Percentiles rank a stretch among this genome's conserved stretches.
Evolutionary conservation across 2,797 vertebrate genomes (phyloP).

Genomic region (Discoglossus pictus): DNA sequence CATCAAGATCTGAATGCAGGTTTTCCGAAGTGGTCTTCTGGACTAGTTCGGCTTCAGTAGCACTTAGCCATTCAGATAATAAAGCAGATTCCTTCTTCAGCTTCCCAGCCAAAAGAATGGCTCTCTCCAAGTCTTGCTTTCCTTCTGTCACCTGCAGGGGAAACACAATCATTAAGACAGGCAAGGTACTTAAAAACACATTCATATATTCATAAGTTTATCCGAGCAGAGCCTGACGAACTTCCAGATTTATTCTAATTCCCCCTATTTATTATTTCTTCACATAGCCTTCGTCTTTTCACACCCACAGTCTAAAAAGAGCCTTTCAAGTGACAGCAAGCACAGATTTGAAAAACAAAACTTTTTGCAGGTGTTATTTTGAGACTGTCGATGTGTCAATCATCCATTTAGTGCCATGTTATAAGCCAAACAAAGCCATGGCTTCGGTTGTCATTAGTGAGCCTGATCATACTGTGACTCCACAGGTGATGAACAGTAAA

Average conservation of each 20-base stretch:
- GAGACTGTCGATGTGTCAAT: constrained; percentile 5
- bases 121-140: constrained; percentile 92
- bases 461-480: constrained; percentile 1
- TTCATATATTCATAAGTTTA: background rate
- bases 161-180: rapidly evolving
- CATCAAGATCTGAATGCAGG: constrained; percentile 84
- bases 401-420: constrained; percentile 12
- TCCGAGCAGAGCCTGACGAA: background rate
- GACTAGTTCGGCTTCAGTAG: constrained; percentile 78
- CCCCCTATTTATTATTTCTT: background rate
- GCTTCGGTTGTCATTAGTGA: constrained; percentile 16
- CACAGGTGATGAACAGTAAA: constrained; percentile 7
- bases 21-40: constrained; percentile 82
- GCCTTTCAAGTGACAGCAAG: constrained; percentile 13
- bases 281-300: background rate
- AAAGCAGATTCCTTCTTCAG: constrained; percentile 79
- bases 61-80: constrained; percentile 85
- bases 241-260: too few relatives aligned
- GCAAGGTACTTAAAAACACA: too few relatives aligned
- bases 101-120: constrained; percentile 82
- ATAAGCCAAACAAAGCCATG: constrained; percentile 1
- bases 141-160: constrained; percentile 87
- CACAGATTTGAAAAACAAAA: constrained; percentile 7
- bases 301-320: background rate
- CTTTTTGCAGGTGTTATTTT: constrained; percentile 1